Base-by-base conservation (phyloP, 2,888 invertebrate genomes). In the Spisula subtruncata region DNA sequence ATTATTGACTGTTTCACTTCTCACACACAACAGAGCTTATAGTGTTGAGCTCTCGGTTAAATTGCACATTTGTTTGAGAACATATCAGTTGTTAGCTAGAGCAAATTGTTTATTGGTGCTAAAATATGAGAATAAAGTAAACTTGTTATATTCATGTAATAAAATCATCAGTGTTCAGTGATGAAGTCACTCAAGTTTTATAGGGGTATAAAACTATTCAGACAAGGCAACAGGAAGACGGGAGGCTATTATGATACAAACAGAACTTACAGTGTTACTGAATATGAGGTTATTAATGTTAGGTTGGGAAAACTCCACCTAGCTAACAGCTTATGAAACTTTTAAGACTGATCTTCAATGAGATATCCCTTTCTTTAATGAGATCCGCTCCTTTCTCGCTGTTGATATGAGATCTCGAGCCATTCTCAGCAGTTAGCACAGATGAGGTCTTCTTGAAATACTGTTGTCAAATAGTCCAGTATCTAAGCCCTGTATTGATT, bases 171-270 rank as follows among this genome's bases (percentile, higher is more conserved):
- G 25, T n/a, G n/a, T 66, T 66, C n/a, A 25, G 10, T 12, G 60
- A 66, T 10, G n/a, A 20, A 66, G 60, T 66, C 60, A 66, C 60
- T 66, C 60, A 66, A 66, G 60, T 66, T 66, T 66, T 66, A 66
- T 66, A n/a, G 60, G 10, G 8, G 60, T 25, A 66, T 25, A 25
- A 66, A 66, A 66, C 6, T 8, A 25, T 66, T 66, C n/a, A 25
- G 8, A n/a, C n/a, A n/a, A 25, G n/a, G 60, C 20, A 25, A 66
- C 20, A 66, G 20, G 60, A 25, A 25, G 60, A 25, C 10, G 25
- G 20, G 60, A 66, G 12, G 60, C 0, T 66, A 10, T 25, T 6
- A 66, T 6, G 25, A 66, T 66, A 66, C 6, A 25, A 66, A 66
- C 25, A 66, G 1, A 1, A 10, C 25, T 25, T 66, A 51, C 16